phyloP scores from a whole-genome alignment of 1,140 invertebrate genomes.

The Andrena cerasifolii region DNA sequence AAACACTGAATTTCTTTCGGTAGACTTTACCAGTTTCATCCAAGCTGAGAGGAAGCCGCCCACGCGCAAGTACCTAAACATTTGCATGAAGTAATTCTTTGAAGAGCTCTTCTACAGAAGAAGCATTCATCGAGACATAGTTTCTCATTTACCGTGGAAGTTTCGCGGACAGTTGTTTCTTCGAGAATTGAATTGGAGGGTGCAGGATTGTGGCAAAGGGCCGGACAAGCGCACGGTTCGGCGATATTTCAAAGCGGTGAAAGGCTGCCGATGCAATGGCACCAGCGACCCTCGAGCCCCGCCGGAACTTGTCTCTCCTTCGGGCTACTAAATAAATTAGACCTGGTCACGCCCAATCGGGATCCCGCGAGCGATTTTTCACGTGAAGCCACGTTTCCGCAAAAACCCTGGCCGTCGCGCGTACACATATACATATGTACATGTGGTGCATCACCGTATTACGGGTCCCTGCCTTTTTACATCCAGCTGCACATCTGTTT shows the following conservation, averaged over 20 bases:
- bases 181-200: conserved; percentile 64
- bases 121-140: too few species aligned
- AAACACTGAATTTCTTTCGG: too few species aligned
- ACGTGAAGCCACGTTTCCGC: not conserved
- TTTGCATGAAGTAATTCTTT: too few species aligned
- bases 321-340: conserved; percentile 70
- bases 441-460: too few species aligned
- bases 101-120: too few species aligned
- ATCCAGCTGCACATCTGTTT: not conserved
- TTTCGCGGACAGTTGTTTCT: conserved; percentile 48
- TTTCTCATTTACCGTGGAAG: too few species aligned
- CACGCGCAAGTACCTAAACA: too few species aligned
- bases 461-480: not conserved
- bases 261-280: conserved; percentile 69
- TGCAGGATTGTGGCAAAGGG: conserved; percentile 26
- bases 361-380: conserved; percentile 44
- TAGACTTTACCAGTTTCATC: too few species aligned
- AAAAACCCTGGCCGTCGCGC: not conserved
- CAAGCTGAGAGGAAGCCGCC: too few species aligned
- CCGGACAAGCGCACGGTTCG: conserved; percentile 5
- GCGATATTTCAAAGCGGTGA: conserved; percentile 70
- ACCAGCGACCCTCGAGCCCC: conserved; percentile 6
- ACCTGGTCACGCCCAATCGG: conserved; percentile 60
- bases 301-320: conserved; percentile 52
- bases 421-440: not conserved